A percentile compares a stretch with the other conserved stretches of the same genome.
Evolutionary conservation across 2,113 vertebrate genomes (phyloP).

Genomic region (Tupaia chinensis): DNA sequence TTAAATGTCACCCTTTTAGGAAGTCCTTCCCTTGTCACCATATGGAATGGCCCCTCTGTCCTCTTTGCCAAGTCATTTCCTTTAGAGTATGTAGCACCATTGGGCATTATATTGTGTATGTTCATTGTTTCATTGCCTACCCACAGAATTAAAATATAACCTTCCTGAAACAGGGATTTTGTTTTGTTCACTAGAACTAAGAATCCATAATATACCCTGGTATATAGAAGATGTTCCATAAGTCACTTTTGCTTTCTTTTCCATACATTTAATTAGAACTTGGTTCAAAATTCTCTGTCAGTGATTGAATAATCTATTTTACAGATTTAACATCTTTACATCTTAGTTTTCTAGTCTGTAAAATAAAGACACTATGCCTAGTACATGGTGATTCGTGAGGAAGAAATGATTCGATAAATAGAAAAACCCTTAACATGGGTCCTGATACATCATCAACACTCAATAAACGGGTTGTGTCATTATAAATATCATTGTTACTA

Average conservation of each 20-base stretch:
- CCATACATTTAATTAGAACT: neutral
- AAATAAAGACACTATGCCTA: neutral
- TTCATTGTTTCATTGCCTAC: neutral
- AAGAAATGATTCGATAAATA: neutral
- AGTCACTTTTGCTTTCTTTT: neutral
- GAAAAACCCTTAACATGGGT: neutral
- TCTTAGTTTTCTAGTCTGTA: neutral
- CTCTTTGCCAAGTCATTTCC: neutral
- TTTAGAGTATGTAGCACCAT: neutral
- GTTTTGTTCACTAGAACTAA: conserved; percentile 2
- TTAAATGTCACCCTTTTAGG: neutral
- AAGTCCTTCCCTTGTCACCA: neutral
- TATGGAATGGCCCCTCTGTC: neutral
- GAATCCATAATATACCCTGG: neutral
- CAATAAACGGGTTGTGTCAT: neutral
- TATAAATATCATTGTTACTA: neutral
- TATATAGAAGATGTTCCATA: neutral
- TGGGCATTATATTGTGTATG: neutral
- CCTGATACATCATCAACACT: neutral
- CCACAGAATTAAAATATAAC: neutral
- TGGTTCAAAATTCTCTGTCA: conserved; percentile 3
- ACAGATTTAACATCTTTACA: neutral
- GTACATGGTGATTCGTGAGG: neutral
- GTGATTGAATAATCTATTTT: neutral
- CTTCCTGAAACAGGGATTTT: neutral